Percentiles rank a stretch among this genome's conserved stretches.
Conservation (phyloP, 2,113 vertebrate genomes). For the Cervus canadensis region DNA sequence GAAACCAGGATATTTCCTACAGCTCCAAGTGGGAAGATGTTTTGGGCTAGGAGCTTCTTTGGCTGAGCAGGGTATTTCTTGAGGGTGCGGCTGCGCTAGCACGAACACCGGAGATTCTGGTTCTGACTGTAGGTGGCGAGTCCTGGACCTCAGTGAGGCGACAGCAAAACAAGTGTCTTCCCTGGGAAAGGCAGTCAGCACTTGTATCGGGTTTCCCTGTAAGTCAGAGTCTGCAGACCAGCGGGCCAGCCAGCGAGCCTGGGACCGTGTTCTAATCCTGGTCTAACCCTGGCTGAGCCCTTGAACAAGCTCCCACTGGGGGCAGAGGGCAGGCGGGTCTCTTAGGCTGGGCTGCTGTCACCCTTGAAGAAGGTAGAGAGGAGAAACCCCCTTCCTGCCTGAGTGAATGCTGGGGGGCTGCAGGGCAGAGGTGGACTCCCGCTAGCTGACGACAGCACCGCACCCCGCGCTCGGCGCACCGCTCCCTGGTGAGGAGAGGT, state of each 20-base stretch:
- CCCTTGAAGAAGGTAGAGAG: background rate
- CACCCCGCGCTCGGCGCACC: background rate
- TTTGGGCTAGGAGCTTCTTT: background rate
- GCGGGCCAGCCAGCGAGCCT: background rate
- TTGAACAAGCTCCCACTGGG: background rate
- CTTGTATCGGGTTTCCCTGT: background rate
- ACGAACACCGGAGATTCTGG: background rate
- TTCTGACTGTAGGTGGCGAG: background rate
- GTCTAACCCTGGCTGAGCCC: background rate
- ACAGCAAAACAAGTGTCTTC: background rate
- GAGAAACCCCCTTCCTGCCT: background rate
- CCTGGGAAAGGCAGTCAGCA: background rate
- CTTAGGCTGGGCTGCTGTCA: background rate
- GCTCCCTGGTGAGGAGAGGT: background rate
- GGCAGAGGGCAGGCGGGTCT: fast-evolving
- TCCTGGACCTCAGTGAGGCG: background rate
- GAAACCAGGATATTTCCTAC: background rate
- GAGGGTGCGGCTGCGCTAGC: background rate
- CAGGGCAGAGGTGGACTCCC: background rate
- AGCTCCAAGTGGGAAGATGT: background rate
- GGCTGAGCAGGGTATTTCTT: background rate
- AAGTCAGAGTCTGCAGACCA: background rate
- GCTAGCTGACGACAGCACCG: background rate
- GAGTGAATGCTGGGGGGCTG: background rate
- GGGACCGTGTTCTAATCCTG: background rate